phyloP scores from a whole-genome alignment of 2,113 vertebrate species.

The Cyprinodon tularosa region DNA sequence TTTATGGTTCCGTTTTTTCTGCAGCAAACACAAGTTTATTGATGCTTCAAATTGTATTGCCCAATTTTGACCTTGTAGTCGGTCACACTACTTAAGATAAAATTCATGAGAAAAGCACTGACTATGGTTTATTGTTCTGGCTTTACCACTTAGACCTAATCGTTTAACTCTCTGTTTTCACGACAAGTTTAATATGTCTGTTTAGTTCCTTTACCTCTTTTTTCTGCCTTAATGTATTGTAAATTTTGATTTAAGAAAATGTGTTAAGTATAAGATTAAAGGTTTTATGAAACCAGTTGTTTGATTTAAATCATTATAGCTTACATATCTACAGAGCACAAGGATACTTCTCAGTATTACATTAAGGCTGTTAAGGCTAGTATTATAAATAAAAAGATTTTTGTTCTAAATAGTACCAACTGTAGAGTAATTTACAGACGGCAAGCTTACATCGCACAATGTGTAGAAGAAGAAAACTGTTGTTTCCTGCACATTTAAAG shows the following conservation, averaged over 20 bases:
- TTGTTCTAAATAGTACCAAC: not conserved
- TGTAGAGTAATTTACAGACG: too few species aligned
- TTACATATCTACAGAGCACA: not conserved
- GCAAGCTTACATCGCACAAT: too few species aligned
- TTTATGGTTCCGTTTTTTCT: conserved; percentile 34
- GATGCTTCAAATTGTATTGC: not conserved
- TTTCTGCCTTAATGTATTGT: not conserved
- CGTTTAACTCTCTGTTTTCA: conserved; percentile 1
- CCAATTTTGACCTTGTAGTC: not conserved
- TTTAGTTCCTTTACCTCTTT: not conserved
- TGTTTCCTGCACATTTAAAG: too few species aligned
- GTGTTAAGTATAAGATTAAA: not conserved
- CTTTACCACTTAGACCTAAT: not conserved
- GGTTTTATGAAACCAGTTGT: not conserved
- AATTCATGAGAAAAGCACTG: not conserved
- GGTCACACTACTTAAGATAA: not conserved
- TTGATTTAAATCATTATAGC: not conserved
- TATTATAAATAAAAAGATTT: not conserved
- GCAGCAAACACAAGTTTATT: conserved; percentile 21
- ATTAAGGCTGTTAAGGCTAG: not conserved
- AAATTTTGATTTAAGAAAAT: not conserved
- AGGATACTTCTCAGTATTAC: not conserved
- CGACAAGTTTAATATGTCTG: not conserved
- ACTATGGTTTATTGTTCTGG: not conserved
- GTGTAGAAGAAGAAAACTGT: too few species aligned